Percentiles rank a stretch among this genome's conserved stretches.
Conservation (phyloP, 2,888 invertebrate species). For the Drosophila phalerata region DNA sequence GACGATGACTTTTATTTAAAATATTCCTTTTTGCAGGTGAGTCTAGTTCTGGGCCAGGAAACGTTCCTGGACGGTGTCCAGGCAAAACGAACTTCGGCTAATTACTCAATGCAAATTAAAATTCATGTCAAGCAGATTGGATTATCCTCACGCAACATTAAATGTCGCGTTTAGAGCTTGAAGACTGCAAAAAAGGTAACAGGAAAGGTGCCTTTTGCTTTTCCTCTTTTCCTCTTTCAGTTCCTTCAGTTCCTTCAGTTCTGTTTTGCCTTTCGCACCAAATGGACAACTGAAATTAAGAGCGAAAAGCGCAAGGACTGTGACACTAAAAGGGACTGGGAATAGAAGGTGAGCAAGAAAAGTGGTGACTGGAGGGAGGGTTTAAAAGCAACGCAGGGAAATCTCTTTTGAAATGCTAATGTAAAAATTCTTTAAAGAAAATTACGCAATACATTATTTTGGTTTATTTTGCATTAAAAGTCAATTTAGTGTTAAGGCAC, state of each 20-base stretch:
- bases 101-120: conserved; percentile 83
- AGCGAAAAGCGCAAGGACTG: conserved; percentile 33
- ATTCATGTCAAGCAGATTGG: conserved; percentile 83
- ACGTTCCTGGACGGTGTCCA: conserved; percentile 28
- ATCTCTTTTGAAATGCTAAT: conserved; percentile 83
- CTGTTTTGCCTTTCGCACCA: conserved; percentile 33
- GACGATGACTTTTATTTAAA: conserved; percentile 41
- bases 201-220: conserved; percentile 60
- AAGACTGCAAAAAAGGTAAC: conserved; percentile 23
- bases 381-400: conserved; percentile 56
- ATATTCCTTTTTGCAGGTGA: conserved; percentile 18
- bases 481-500: conserved; percentile 81
- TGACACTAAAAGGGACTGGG: conserved; percentile 15
- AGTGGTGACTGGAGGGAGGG: conserved; percentile 20
- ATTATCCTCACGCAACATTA: conserved; percentile 82
- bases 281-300: conserved; percentile 64
- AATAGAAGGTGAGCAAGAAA: conserved; percentile 33
- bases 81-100: conserved; percentile 77
- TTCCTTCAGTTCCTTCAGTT: conserved; percentile 28
- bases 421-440: conserved; percentile 82
- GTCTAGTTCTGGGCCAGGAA: conserved; percentile 7
- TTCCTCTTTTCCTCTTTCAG: conserved; percentile 33
- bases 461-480: conserved; percentile 83
- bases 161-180: conserved; percentile 73
- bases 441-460: conserved; percentile 83